Conservation (phyloP, 2,797 vertebrate genomes). For the Xiphorhynchus erythropygius region DNA sequence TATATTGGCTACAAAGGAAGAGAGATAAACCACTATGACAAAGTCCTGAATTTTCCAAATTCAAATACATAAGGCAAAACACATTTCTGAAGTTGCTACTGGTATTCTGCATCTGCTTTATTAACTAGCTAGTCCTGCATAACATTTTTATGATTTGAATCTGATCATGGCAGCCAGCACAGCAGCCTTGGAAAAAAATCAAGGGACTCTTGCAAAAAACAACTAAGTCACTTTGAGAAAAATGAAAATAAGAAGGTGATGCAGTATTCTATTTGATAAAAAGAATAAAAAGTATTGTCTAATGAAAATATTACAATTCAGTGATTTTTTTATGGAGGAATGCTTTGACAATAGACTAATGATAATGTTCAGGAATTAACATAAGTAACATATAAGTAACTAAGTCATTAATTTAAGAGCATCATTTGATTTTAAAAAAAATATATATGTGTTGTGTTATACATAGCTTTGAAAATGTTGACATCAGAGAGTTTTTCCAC, state of each 20-base stretch:
- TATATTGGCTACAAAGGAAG: not conserved
- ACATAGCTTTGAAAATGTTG: not conserved
- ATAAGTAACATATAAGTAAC: not conserved
- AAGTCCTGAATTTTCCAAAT: not conserved
- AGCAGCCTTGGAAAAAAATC: not conserved
- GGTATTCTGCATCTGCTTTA: not conserved
- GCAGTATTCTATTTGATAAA: not conserved
- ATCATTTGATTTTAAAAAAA: not conserved
- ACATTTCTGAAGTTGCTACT: not conserved
- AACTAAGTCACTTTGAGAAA: not conserved
- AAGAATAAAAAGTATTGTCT: not conserved
- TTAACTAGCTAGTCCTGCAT: not conserved
- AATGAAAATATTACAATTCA: not conserved
- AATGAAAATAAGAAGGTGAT: not conserved
- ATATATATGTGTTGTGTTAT: not conserved
- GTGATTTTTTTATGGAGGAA: not conserved
- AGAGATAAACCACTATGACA: not conserved
- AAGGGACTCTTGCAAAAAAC: not conserved
- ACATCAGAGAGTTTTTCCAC: not conserved
- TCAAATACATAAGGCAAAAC: not conserved
- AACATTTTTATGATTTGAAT: not conserved
- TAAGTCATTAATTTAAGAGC: not conserved
- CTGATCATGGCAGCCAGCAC: not conserved
- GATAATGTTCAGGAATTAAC: not conserved
- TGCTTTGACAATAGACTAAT: not conserved